Evolutionary conservation across 2,888 invertebrate genomes (phyloP), one percentile per base, ranked within the genome.

Genomic region (Cheilosia vulpina): DNA sequence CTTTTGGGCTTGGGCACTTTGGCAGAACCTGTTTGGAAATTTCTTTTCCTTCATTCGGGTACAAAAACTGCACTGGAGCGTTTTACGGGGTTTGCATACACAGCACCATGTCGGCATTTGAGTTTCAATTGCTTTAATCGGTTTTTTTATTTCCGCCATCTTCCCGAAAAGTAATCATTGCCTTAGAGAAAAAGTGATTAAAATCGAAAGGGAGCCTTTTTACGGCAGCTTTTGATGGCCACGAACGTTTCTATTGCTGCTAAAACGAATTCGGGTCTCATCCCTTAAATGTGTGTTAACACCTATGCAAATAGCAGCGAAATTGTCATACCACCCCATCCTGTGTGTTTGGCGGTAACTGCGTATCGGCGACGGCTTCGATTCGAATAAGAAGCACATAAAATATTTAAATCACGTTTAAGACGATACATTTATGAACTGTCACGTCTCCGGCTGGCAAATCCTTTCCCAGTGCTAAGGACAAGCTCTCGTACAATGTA

Each of bases 381-480:
- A 81, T 76, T 80, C 76, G 66, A 85, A 85, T 73, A 80, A 85
- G 75, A 76, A 80, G 84, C 80, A 80, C 76, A 85, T 85, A 85
- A 85, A 85, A 85, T 85, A 85, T 85, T 85, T 77, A 85, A 85
- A 85, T 85, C 85, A 85, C 85, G 85, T 85, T 85, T 85, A 85
- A 85, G 85, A 81, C 85, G 85, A 85, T 85, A 85, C 81, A 85
- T 85, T 85, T 81, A 85, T 85, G 85, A 85, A 85, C 85, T 85
- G 85, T 81, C 85, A 85, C 84, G 84, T 85, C 80, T 85, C 65
- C 55, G 79, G 79, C 72, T 79, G 80, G 71, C 58, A 85, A 85
- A 85, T 85, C 84, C 80, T 76, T 84, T 85, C 80, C 41, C 80
- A 80, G 80, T 85, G 76, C 80, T 75, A 84, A 84, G 80, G 79